phyloP scores from a whole-genome alignment of 2,113 vertebrate genomes.

The Dasyornis broadbenti region DNA sequence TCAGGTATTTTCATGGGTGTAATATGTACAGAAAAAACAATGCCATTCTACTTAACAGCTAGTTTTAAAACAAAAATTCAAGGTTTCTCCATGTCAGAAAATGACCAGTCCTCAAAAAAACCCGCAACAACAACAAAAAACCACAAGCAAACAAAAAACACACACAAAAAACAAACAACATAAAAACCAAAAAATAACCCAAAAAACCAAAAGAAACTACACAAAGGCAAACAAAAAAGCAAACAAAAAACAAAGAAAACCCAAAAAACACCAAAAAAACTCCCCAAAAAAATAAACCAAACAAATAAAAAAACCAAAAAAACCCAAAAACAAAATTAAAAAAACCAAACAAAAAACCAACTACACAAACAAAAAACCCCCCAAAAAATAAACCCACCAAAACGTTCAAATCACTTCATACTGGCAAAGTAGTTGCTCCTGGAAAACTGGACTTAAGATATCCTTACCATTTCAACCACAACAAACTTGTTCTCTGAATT shows the following conservation, averaged over 20 bases:
- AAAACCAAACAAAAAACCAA: too few species aligned
- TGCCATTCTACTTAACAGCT: not conserved
- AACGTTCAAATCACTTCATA: not conserved
- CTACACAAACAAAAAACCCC: too few species aligned
- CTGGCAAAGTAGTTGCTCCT: slow-evolving; percentile 33
- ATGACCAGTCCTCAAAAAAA: not conserved
- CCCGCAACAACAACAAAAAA: too few species aligned
- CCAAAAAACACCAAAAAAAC: too few species aligned
- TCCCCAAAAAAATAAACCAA: too few species aligned
- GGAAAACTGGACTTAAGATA: slow-evolving; percentile 10
- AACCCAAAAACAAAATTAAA: too few species aligned
- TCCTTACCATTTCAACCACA: slow-evolving; percentile 10
- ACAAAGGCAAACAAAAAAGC: too few species aligned
- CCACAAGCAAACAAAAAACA: too few species aligned
- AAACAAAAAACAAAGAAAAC: too few species aligned
- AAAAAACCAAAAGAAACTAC: not conserved
- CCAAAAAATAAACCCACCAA: not conserved
- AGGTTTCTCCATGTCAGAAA: not conserved
- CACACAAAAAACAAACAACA: too few species aligned
- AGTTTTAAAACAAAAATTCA: slow-evolving; percentile 52
- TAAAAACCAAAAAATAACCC: too few species aligned
- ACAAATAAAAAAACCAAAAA: too few species aligned
- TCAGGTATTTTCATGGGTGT: slow-evolving; percentile 15
- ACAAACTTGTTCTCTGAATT: slow-evolving; percentile 53
- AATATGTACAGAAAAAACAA: slow-evolving; percentile 58